phyloP scores from a whole-genome alignment of 2,888 invertebrate genomes.

The Amblyteles armatorius region DNA sequence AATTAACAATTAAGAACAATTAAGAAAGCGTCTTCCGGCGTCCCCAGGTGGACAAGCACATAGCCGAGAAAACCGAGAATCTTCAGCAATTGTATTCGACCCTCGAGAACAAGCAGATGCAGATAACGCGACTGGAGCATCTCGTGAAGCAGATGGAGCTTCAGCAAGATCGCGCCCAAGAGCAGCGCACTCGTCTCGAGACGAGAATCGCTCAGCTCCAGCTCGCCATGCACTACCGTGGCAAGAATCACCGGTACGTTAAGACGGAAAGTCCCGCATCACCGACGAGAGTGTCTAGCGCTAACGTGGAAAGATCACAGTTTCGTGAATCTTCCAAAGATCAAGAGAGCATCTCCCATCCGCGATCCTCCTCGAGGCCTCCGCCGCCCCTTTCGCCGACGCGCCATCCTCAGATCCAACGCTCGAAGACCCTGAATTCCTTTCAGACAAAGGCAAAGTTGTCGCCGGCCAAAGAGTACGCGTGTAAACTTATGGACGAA shows the following conservation, averaged over 20 bases:
- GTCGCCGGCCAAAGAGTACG: slow-evolving; percentile 25
- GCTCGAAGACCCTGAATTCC: slow-evolving; percentile 57
- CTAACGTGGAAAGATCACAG: not conserved
- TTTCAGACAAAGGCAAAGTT: slow-evolving; percentile 15
- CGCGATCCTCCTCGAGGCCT: slow-evolving; percentile 55
- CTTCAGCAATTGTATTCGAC: slow-evolving; percentile 86
- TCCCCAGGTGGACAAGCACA: slow-evolving; percentile 85
- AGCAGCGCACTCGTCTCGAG: slow-evolving; percentile 87
- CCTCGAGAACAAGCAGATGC: slow-evolving; percentile 86
- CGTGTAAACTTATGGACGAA: slow-evolving; percentile 37
- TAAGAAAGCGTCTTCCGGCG: slow-evolving; percentile 68
- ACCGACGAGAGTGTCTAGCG: slow-evolving; percentile 35
- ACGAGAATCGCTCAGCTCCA: slow-evolving; percentile 87
- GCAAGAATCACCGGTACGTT: slow-evolving; percentile 80
- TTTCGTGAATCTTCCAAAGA: slow-evolving; percentile 26
- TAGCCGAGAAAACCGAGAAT: slow-evolving; percentile 86
- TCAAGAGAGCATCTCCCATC: not conserved
- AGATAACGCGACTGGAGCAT: slow-evolving; percentile 86
- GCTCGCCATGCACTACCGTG: slow-evolving; percentile 83
- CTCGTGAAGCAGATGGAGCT: slow-evolving; percentile 87
- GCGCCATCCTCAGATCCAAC: slow-evolving; percentile 29
- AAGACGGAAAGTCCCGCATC: slow-evolving; percentile 32
- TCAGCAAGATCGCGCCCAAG: slow-evolving; percentile 87
- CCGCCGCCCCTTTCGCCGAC: slow-evolving; percentile 43
- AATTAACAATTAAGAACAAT: too few species aligned